These are phyloP conservation scores for Zaprionus camerounensis DNA, from an alignment of 1,140 invertebrate genomes.

Conservation along the genomic window DNA sequence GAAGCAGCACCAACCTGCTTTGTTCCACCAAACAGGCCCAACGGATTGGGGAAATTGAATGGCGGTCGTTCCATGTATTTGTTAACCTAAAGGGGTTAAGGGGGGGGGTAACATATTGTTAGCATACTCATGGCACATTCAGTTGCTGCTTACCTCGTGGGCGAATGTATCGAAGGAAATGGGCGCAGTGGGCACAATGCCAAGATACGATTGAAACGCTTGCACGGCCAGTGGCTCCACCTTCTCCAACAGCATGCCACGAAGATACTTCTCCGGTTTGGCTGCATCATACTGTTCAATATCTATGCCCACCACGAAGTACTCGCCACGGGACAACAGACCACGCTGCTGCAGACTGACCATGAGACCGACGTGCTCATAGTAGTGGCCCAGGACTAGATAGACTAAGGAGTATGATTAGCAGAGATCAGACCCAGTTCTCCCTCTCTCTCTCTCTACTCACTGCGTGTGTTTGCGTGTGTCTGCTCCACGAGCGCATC, in stretches of 20 bases:
- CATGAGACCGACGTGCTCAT: conserved; percentile 93
- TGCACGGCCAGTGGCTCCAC: conserved; percentile 82
- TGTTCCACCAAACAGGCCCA: conserved; percentile 88
- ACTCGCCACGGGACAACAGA: conserved; percentile 91
- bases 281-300: conserved; percentile 93
- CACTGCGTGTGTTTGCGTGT: conserved; percentile 91
- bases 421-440: neutral
- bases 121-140: conserved; percentile 21
- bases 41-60: conserved; percentile 93
- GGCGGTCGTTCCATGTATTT: conserved; percentile 91
- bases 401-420: conserved; percentile 89
- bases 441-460: conserved; percentile 79
- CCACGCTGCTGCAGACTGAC: conserved; percentile 92
- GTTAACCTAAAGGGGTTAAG: conserved; percentile 86
- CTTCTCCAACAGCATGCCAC: conserved; percentile 89
- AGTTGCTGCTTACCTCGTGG: conserved; percentile 81
- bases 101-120: conserved; percentile 25
- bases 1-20: conserved; percentile 89
- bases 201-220: conserved; percentile 90
- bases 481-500: conserved; percentile 90
- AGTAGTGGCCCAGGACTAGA: conserved; percentile 94
- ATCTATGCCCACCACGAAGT: conserved; percentile 87
- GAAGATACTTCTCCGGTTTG: conserved; percentile 90
- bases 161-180: conserved; percentile 91
- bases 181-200: conserved; percentile 89